Conservation (phyloP, 2,113 vertebrate genomes). For the Xerus inauris region DNA sequence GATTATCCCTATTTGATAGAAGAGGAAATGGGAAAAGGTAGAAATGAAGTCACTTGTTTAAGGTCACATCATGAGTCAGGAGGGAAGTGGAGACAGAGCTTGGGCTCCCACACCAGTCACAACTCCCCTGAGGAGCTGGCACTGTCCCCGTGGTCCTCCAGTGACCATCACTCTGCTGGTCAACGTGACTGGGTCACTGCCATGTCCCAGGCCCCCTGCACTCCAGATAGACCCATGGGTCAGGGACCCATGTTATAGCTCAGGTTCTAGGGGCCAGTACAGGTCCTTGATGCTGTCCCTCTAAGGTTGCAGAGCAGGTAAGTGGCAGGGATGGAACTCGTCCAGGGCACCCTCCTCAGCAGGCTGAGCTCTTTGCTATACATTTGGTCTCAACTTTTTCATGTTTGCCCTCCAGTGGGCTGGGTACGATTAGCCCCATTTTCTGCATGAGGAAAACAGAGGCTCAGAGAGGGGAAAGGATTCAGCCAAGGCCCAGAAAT, state of each 20-base stretch:
- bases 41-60: constrained; percentile 77
- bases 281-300: rapidly evolving
- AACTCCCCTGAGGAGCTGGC: background rate
- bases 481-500: background rate
- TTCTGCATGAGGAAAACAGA: background rate
- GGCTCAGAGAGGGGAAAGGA: background rate
- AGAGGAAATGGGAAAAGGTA: constrained; percentile 78
- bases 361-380: background rate
- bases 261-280: background rate
- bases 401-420: background rate
- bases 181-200: rapidly evolving
- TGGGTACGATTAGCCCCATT: background rate
- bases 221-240: background rate
- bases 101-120: background rate
- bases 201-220: rapidly evolving
- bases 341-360: background rate
- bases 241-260: background rate
- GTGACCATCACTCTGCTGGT: no score
- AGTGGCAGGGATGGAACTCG: background rate
- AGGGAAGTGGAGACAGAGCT: constrained; percentile 43
- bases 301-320: rapidly evolving
- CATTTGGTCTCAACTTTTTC: background rate
- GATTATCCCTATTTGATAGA: constrained; percentile 76
- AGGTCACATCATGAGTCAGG: constrained; percentile 79
- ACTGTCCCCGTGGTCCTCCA: background rate